Percentiles rank a stretch among this genome's conserved stretches.
Conservation (phyloP, 2,888 invertebrate species). For the Plebejus anna region DNA sequence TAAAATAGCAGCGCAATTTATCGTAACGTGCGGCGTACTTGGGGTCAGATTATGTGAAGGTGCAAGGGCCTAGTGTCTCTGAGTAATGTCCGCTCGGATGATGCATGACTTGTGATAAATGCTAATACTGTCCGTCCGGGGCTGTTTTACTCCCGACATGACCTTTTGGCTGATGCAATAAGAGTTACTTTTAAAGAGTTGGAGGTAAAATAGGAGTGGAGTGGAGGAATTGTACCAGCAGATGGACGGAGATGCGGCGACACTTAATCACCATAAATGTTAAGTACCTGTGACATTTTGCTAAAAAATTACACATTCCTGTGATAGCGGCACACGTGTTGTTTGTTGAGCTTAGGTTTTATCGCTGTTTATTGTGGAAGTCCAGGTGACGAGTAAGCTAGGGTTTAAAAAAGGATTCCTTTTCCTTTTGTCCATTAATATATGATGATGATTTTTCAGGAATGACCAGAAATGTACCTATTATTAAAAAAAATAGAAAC, state of each 20-base stretch:
- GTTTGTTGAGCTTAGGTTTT: neutral
- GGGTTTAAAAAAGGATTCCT: neutral
- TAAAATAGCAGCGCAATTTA: neutral
- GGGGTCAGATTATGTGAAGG: constrained; percentile 14
- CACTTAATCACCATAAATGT: constrained; percentile 23
- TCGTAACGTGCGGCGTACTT: neutral
- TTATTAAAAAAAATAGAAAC: too few species aligned
- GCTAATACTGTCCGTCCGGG: neutral
- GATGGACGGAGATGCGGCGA: constrained; percentile 12
- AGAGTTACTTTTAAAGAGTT: neutral
- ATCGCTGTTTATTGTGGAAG: neutral
- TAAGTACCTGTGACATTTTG: constrained; percentile 25
- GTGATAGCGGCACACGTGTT: neutral
- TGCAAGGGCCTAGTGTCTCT: constrained; percentile 1
- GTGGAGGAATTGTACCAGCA: constrained; percentile 12
- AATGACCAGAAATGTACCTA: too few species aligned
- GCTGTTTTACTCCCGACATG: neutral
- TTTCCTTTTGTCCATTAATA: too few species aligned
- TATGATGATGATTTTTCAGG: too few species aligned
- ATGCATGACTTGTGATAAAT: constrained; percentile 17
- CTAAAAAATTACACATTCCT: constrained; percentile 19
- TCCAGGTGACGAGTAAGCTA: neutral
- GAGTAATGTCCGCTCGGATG: constrained; percentile 20
- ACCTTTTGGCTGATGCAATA: neutral
- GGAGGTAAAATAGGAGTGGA: neutral